Evolutionary conservation across 2,888 invertebrate genomes (phyloP).

Genomic region (Tetragnatha montana): DNA sequence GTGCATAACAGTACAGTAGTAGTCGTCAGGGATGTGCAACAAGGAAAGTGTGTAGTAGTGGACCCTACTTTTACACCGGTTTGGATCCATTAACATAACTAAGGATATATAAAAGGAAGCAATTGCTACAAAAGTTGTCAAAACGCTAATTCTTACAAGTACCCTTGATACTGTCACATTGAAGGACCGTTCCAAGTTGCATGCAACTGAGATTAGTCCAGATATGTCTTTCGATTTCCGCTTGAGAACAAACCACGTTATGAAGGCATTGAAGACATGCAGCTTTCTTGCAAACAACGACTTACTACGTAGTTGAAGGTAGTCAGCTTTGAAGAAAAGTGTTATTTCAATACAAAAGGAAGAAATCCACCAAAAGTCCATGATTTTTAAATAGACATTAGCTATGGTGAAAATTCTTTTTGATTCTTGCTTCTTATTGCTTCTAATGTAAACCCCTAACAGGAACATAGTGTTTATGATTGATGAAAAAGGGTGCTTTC

Average conservation of each 20-base stretch:
- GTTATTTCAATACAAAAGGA: neutral
- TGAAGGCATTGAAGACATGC: neutral
- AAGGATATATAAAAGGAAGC: neutral
- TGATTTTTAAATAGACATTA: neutral
- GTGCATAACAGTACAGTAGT: neutral
- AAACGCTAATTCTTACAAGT: neutral
- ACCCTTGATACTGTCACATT: neutral
- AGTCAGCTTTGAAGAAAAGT: neutral
- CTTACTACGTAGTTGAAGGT: neutral
- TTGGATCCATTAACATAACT: too few relatives aligned
- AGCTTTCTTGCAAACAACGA: neutral
- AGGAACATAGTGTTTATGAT: constrained; percentile 1
- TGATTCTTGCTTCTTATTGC: neutral
- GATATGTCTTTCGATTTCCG: neutral
- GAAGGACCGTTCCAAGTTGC: neutral
- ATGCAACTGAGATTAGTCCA: neutral
- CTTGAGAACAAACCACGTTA: neutral
- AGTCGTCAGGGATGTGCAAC: neutral
- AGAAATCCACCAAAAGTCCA: neutral
- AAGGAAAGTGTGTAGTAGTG: neutral
- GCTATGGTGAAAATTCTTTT: neutral
- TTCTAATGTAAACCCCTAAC: neutral
- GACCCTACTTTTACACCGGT: neutral
- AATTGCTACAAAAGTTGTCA: too few relatives aligned
- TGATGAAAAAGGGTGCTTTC: neutral